Evolutionary conservation across 2,888 invertebrate genomes (phyloP).

Genomic region (Rapana venosa): DNA sequence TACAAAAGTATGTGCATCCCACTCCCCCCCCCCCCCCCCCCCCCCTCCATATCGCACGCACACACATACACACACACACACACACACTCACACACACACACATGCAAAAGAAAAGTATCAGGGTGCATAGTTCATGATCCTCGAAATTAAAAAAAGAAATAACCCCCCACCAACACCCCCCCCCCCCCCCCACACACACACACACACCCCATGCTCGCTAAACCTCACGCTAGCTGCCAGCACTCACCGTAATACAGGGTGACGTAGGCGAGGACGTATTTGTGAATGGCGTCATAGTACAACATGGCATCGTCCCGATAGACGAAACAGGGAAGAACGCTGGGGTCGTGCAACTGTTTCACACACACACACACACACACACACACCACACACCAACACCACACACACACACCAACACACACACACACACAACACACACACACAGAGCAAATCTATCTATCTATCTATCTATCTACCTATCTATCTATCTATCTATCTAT

Average conservation of each 20-base stretch:
- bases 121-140: too few species aligned
- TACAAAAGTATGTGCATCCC: too few species aligned
- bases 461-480: background rate
- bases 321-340: constrained; percentile 74
- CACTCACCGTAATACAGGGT: constrained; percentile 59
- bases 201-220: too few species aligned
- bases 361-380: constrained; percentile 14
- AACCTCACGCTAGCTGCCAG: too few species aligned
- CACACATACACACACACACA: background rate
- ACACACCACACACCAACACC: background rate
- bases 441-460: background rate
- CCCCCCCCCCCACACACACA: too few species aligned
- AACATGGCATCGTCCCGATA: constrained; percentile 77
- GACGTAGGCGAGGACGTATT: constrained; percentile 64
- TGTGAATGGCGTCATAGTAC: constrained; percentile 71
- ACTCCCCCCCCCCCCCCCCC: too few species aligned
- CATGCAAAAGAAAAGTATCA: background rate
- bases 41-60: background rate
- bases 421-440: constrained; percentile 17
- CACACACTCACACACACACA: background rate
- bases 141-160: too few species aligned
- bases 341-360: constrained; percentile 70
- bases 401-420: background rate
- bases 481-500: background rate
- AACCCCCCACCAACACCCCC: too few species aligned